Evolutionary conservation across 2,113 vertebrate species (phyloP), one percentile per base, ranked within the genome.

Genomic region (Hyla sarda): DNA sequence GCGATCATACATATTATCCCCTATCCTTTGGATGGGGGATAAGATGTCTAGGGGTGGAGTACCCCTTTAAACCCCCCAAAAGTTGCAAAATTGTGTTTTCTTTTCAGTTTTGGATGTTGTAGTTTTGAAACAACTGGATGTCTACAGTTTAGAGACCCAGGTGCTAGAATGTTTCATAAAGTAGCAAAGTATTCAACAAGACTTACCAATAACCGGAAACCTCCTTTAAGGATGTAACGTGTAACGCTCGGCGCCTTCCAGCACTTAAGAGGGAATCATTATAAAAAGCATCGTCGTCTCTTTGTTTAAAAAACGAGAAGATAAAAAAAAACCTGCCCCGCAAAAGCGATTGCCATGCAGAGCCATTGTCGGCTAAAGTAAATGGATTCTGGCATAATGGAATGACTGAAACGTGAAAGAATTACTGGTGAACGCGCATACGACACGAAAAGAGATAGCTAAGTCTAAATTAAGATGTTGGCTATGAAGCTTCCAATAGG

Each of bases 401-500:
- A 94, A 95, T 89, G 91, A 95, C 90, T 87, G 89, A 89, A 91
- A 92, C 91, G 92, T 91, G 87, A 93, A 94, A 94, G 93, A 94
- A 94, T 91, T 93, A 92, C 93, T 95, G 92, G 91, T 92, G 95
- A 94, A 93, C 93, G 93, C 94, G 95, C 93, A 94, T 89, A 92
- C 90, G 92, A 92, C 91, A 91, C 89, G 91, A 92, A 92, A n/a
- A 91, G 91, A 91, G 91, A 92, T 87, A 91, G 93, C 95, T 97
- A 98, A 96, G 93, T 98, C 96, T 97, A 97, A 98, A 99, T 99
- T 96, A 98, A 99, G 97, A 99, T 97, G 97, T 99, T 96, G 91
- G 95, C 97, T 96, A 95, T 95, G 93, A 96, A 95, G 96, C 98
- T 97, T 98, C 97, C 97, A 98, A 99, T 99, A 99, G 97, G 97